Base-by-base conservation (phyloP, 2,797 vertebrate species). In the Dromococcyx pavoninus region DNA sequence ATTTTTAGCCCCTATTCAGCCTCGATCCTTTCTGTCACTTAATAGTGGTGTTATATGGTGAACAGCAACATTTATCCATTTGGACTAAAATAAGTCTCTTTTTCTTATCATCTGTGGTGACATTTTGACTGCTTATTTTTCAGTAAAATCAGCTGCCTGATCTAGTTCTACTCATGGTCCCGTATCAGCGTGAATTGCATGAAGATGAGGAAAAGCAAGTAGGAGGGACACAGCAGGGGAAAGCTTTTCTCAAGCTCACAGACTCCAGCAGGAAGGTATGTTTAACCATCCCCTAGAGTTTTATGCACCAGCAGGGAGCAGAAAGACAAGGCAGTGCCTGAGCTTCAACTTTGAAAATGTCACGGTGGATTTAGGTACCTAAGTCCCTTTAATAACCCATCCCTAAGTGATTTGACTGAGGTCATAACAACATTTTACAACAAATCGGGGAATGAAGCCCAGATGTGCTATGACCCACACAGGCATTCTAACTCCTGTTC, bases 301-400 rank as follows among this genome's bases (percentile, higher is more conserved):
- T 77, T 27, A 16, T 27, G 66, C 39, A 91, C 57, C 82, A 91
- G 43, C 1, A 6, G 90, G 91, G 86, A 90, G 73, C 62, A 91
- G 56, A 44, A 78, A 94, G 73, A 90, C 88, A 86, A 94, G 86
- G 91, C 93, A 90, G 35, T 30, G 90, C 51, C 80, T 88, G 62
- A 90, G 76, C 58, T 94, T 75, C 88, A 81, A 86, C 94, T 96
- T 96, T 95, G 95, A 96, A 96, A 95, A 96, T 87, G 93, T 96
- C 94, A 96, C 71, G 93, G 94, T 95, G 80, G 91, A 95, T 96
- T 96, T 95, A 91, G 88, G 94, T 93, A 95, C 91, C 88, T 94
- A 96, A 96, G 96, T 96, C 95, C 94, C 73, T 93, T 94, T 96
- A 96, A 96, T 95, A 94, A 91, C 73, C 86, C 83, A 67, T 94